Percentiles rank a stretch among this genome's conserved stretches.
Conservation (phyloP, 2,113 vertebrate species). For the Dromaius novaehollandiae region DNA sequence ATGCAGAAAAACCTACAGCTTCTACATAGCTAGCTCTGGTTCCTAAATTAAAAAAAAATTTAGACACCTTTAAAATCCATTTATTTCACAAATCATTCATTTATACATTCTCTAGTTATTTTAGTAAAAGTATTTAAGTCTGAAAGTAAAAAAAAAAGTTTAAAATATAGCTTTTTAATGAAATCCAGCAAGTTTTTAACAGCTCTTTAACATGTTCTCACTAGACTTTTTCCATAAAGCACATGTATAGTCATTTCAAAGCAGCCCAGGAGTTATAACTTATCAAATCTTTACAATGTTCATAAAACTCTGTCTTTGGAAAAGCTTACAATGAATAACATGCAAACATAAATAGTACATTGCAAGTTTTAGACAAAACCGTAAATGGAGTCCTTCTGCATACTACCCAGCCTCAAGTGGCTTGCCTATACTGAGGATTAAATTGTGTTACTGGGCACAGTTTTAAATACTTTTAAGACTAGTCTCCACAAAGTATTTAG, state of each 20-base stretch:
- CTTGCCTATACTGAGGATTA: conserved; percentile 5
- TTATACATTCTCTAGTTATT: conserved; percentile 64
- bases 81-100: conserved; percentile 66
- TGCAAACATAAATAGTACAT: not conserved
- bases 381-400: not conserved
- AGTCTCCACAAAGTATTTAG: not conserved
- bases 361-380: not conserved
- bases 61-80: conserved; percentile 39
- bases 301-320: conserved; percentile 55
- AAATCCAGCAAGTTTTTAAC: conserved; percentile 15
- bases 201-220: not conserved
- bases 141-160: conserved; percentile 32
- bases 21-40: not conserved
- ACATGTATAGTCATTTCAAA: conserved; percentile 37
- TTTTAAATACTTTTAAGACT: not conserved
- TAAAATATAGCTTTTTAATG: conserved; percentile 51
- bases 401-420: not conserved
- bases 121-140: conserved; percentile 59
- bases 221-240: not conserved
- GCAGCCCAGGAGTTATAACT: conserved; percentile 14
- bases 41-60: not conserved
- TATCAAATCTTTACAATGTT: conserved; percentile 28
- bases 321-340: conserved; percentile 13
- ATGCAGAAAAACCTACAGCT: not conserved
- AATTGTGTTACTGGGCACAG: not conserved